Evolutionary conservation across 2,888 invertebrate species (phyloP).

Genomic region (Gortyna flavago): DNA sequence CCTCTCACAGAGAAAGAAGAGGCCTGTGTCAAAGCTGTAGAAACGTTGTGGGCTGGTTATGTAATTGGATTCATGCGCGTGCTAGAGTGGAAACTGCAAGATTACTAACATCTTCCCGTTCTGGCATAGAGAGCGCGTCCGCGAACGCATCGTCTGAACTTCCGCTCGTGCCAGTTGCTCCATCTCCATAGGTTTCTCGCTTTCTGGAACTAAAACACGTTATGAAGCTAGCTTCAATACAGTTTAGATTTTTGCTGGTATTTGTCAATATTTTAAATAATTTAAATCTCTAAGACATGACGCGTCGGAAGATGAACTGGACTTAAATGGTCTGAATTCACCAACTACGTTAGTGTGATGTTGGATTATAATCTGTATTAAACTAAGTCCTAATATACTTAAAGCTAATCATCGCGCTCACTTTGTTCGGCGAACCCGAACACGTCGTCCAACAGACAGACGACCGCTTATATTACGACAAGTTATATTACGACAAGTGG

Average conservation of each 20-base stretch:
- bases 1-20: too few species aligned
- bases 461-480: too few species aligned
- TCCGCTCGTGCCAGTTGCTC: slow-evolving; percentile 91
- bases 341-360: neutral
- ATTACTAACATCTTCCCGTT: slow-evolving; percentile 89
- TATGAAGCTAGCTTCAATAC: neutral
- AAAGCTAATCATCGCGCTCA: neutral
- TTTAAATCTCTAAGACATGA: neutral
- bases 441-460: too few species aligned
- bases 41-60: too few species aligned
- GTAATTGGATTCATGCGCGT: neutral
- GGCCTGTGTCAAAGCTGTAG: too few species aligned
- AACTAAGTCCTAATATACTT: neutral
- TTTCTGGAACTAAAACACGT: slow-evolving; percentile 84
- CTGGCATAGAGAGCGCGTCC: slow-evolving; percentile 90
- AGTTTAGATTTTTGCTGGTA: neutral
- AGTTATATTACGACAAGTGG: too few species aligned
- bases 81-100: neutral
- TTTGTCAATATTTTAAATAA: neutral
- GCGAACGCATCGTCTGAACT: slow-evolving; percentile 90
- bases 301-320: neutral
- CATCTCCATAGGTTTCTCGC: slow-evolving; percentile 91
- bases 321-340: neutral
- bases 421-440: neutral
- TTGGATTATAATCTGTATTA: too few species aligned